Evolutionary conservation across 1,140 invertebrate species (phyloP), one percentile per base, ranked within the genome.

Genomic region (Rhyacophila brunnea): DNA sequence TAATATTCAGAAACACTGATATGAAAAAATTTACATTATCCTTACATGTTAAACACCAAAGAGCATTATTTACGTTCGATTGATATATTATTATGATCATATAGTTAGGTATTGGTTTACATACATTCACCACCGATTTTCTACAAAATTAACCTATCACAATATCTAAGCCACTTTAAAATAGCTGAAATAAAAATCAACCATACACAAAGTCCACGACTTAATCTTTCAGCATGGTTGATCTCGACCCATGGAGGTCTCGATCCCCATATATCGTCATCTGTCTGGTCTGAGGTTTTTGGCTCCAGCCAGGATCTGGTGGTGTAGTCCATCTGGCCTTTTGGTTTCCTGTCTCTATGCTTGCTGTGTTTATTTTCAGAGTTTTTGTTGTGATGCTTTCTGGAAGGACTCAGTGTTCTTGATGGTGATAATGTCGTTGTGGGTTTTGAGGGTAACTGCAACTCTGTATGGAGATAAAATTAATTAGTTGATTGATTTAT

Each of bases 291-390:
- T 5, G 62, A 58, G 9, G 46, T 35, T 36, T 49, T 63, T 6
- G 38, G 18, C 13, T 63, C 61, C 56, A 59, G 54, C 62, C 62
- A 64, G 19, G 62, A 60, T 23, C 57, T 59, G 2, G 62, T 64
- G 18, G 56, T 64, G 38, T 46, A 28, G 38, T 64, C 62, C 42
- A 38, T 45, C 17, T 48, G 46, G 2, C 62, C 57, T 52, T 54
- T 63, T 11, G 36, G 55, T 38, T 63, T 63, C 38, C 61, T 58
- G 6, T 57, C 57, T 32, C 52, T 58, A 23, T 63, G 43, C 17
- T 48, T 49, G 18, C 58, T 63, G 47, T 64, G 56, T 34, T 58
- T 56, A 35, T 64, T 57, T 9, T 64, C 51, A n/a, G n/a, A n/a
- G 15, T 52, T 44, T 19, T 63, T 59, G 17, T 44, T 28, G 11